Evolutionary conservation across 2,888 invertebrate species (phyloP).

Genomic region (Sycophila texana): DNA sequence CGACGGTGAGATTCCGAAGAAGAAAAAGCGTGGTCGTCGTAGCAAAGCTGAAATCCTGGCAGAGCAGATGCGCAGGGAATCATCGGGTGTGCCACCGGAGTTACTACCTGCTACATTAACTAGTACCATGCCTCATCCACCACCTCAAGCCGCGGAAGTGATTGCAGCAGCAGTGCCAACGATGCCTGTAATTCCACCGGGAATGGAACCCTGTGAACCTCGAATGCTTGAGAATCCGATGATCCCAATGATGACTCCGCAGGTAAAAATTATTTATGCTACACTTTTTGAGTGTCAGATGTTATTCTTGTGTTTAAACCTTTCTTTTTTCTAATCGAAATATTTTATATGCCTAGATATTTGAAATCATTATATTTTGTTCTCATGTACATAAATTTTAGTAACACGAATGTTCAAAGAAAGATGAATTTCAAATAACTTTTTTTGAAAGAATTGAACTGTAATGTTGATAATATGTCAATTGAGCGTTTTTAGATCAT

Average conservation of each 20-base stretch:
- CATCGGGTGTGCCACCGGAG: constrained; percentile 61
- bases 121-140: constrained; percentile 26
- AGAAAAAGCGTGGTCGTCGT: constrained; percentile 73
- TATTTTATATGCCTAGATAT: too few relatives aligned
- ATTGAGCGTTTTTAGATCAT: too few relatives aligned
- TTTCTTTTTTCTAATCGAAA: too few relatives aligned
- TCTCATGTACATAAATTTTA: too few relatives aligned
- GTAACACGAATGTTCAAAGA: too few relatives aligned
- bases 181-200: constrained; percentile 56
- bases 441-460: too few relatives aligned
- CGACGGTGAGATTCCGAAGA: constrained; percentile 71
- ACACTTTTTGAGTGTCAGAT: too few relatives aligned
- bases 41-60: constrained; percentile 74
- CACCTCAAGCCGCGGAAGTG: constrained; percentile 42
- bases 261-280: constrained; percentile 13
- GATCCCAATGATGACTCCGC: constrained; percentile 60
- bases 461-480: too few relatives aligned
- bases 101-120: constrained; percentile 43
- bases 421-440: too few relatives aligned
- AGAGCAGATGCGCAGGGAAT: constrained; percentile 73
- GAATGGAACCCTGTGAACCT: constrained; percentile 45
- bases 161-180: constrained; percentile 59
- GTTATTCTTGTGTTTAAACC: too few relatives aligned
- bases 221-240: constrained; percentile 56
- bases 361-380: too few relatives aligned